Evolutionary conservation across 1,140 invertebrate species (phyloP), one percentile per base, ranked within the genome.

Genomic region (Temnothorax nylanderi): DNA sequence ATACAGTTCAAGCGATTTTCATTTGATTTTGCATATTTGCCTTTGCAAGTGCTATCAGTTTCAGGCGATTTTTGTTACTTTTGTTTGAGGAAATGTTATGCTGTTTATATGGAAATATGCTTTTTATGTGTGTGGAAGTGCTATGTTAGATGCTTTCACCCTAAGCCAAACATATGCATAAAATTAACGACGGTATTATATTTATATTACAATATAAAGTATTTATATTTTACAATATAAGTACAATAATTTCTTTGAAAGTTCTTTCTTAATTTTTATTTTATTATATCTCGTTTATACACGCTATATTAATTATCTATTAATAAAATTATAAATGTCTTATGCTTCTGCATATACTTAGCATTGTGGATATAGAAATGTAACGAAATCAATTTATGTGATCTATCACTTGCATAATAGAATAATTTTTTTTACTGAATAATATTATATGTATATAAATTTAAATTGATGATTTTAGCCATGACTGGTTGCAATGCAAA

Each of bases 11-110:
- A 51, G 80, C 58, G 54, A 80, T 85, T 89, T 62, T 87, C 16
- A 64, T 34, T 37, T 87, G 64, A 78, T 89, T 87, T 89, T 85
- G 54, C 64, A 71, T 58, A 62, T 67, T 8, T 65, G 18, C 16
- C 13, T 74, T 26, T 69, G 58, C 37, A 51, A 85, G 13, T 44
- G 32, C 32, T 47, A 47, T 58, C 7, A 58, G 7, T 75, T 64
- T 60, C 2, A 37, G 51, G 32, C 7, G 11, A 51, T 18, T 47
- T 65, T 34, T 62, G 13, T 21, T 34, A 44, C 49, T 82, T 72
- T 58, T 72, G 26, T 72, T 58, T 72, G 26, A 71, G 37, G 1
- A 75, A 74, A 62, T 32, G 6, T 74, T 21, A 32, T 18, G 13
- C 54, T 41, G 0, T 84, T 60, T 76, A 51, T 76, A 51, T 49